These are phyloP conservation scores for Seira musarum DNA, from an alignment of 2,888 invertebrate species.

Conservation along the genomic window DNA sequence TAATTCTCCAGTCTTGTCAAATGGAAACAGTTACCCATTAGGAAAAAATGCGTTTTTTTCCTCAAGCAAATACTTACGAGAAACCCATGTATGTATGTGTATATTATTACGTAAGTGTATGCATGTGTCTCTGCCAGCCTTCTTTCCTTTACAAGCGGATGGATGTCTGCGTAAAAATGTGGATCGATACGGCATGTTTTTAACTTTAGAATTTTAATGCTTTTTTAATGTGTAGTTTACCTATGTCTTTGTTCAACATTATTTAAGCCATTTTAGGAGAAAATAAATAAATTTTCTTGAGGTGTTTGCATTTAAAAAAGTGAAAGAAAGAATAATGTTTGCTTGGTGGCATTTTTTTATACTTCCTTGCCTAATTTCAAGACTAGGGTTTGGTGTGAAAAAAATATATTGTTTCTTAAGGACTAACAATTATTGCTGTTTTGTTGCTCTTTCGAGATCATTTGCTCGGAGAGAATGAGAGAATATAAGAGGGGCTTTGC, in stretches of 20 bases:
- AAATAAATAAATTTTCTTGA: slow-evolving; percentile 5
- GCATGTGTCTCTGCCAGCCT: too few relatives aligned
- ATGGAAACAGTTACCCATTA: slow-evolving; percentile 60
- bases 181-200: neutral
- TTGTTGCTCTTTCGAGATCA: slow-evolving; percentile 5
- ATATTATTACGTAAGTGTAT: slow-evolving; percentile 21
- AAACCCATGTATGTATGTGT: neutral
- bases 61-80: neutral
- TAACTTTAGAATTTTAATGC: neutral
- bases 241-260: neutral
- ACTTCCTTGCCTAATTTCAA: neutral
- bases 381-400: neutral
- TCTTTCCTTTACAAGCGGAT: neutral
- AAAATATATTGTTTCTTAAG: slow-evolving; percentile 8
- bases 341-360: neutral
- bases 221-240: slow-evolving; percentile 14
- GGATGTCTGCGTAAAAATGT: neutral
- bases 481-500: too few relatives aligned
- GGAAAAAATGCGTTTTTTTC: slow-evolving; percentile 50
- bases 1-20: slow-evolving; percentile 60
- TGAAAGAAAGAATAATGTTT: slow-evolving; percentile 4
- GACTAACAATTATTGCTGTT: slow-evolving; percentile 9
- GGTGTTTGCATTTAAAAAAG: slow-evolving; percentile 9
- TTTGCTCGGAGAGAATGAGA: too few relatives aligned
- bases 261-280: slow-evolving; percentile 23